Conservation (phyloP, 2,113 vertebrate species). For the Mirounga angustirostris region DNA sequence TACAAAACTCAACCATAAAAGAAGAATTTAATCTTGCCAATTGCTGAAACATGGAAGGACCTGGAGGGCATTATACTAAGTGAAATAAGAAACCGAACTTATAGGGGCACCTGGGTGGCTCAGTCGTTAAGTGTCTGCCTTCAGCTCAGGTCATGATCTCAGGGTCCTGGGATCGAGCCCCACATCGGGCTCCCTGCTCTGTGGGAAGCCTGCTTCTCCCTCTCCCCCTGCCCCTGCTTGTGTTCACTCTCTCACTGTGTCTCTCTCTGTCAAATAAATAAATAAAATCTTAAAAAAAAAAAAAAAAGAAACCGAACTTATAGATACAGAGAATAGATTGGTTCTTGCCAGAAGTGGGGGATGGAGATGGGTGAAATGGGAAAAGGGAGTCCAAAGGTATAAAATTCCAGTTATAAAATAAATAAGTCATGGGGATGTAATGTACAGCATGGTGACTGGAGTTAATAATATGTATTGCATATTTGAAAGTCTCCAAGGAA, state of each 20-base stretch:
- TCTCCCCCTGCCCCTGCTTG: too few relatives aligned
- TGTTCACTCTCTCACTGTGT: too few relatives aligned
- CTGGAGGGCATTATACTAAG: neutral
- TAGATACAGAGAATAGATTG: neutral
- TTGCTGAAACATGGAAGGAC: neutral
- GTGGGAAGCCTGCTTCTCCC: too few relatives aligned
- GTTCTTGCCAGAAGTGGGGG: neutral
- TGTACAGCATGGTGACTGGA: neutral
- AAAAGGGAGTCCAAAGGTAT: neutral
- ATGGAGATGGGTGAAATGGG: neutral
- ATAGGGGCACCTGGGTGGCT: too few relatives aligned
- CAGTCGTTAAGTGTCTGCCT: too few relatives aligned
- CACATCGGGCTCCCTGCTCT: too few relatives aligned
- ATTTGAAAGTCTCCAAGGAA: neutral
- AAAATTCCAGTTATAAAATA: neutral
- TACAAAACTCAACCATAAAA: neutral
- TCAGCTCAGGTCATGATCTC: too few relatives aligned
- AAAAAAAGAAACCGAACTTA: neutral
- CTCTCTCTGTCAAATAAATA: too few relatives aligned
- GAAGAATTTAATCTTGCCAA: neutral
- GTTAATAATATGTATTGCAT: neutral
- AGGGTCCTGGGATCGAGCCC: too few relatives aligned
- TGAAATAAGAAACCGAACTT: neutral
- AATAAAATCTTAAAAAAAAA: too few relatives aligned
- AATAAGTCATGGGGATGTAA: neutral